Evolutionary conservation across 2,113 vertebrate genomes (phyloP).

Genomic region (human): DNA sequence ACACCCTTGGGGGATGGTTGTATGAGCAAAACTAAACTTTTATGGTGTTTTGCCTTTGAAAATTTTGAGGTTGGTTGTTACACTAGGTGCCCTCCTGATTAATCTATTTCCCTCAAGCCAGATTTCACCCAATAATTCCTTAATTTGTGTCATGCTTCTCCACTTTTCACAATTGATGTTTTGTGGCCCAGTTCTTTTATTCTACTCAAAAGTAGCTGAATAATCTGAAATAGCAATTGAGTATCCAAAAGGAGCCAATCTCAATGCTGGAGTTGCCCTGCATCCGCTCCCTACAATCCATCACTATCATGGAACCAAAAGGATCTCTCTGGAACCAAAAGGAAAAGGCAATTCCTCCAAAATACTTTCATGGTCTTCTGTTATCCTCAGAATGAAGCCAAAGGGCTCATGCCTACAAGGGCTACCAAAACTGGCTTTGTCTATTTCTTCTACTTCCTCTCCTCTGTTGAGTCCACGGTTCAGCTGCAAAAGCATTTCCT

Average conservation of each 20-base stretch:
- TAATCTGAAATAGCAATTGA: not conserved
- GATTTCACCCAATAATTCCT: not conserved
- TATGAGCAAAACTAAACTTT: not conserved
- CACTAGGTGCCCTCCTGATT: not conserved
- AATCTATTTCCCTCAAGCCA: not conserved
- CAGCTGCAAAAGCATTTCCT: not conserved
- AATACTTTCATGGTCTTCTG: not conserved
- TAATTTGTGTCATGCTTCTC: not conserved
- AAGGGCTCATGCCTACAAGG: not conserved
- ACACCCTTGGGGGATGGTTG: no score
- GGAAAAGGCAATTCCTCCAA: not conserved
- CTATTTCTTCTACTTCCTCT: not conserved
- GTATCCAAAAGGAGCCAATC: not conserved
- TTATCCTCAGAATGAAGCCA: not conserved
- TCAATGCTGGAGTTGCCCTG: not conserved
- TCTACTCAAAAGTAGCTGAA: not conserved
- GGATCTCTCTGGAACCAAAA: not conserved
- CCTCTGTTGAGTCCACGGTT: not conserved
- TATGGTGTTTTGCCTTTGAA: not conserved
- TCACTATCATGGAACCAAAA: not conserved
- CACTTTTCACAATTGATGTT: not conserved
- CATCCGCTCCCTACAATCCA: not conserved
- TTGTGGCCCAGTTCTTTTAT: not conserved
- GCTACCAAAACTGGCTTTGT: no score
- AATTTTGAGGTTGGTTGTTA: not conserved